Conservation (phyloP, 92 coral and sea anemone species). For the Phenganax subtilis region DNA sequence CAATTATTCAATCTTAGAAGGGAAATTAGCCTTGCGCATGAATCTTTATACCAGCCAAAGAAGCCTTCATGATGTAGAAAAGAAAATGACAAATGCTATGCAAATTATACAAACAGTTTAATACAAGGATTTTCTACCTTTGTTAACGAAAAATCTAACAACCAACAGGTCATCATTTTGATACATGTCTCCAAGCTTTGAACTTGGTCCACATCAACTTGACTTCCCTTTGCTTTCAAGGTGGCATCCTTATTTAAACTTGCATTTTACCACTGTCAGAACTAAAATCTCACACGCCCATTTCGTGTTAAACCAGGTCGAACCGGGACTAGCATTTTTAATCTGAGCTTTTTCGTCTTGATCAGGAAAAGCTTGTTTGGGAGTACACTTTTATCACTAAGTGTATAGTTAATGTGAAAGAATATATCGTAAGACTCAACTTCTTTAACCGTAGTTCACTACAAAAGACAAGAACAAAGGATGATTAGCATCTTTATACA, state of each 20-base stretch:
- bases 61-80: too few relatives aligned
- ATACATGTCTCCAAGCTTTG: not conserved
- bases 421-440: too few relatives aligned
- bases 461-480: too few relatives aligned
- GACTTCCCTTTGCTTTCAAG: not conserved
- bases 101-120: not conserved
- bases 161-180: not conserved
- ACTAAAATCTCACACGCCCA: not conserved
- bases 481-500: too few relatives aligned
- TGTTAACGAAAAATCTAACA: not conserved
- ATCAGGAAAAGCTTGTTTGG: too few relatives aligned
- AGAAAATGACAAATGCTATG: slow-evolving; percentile 1
- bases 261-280: not conserved
- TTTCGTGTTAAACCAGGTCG: not conserved
- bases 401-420: too few relatives aligned
- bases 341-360: not conserved
- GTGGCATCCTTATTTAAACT: not conserved
- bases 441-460: too few relatives aligned
- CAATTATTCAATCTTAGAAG: too few relatives aligned
- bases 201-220: not conserved
- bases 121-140: not conserved
- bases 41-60: too few relatives aligned
- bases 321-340: not conserved
- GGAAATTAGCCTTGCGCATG: too few relatives aligned
- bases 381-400: too few relatives aligned